Evolutionary conservation across 1,140 invertebrate species (phyloP).

Genomic region (Spodoptera frugiperda): DNA sequence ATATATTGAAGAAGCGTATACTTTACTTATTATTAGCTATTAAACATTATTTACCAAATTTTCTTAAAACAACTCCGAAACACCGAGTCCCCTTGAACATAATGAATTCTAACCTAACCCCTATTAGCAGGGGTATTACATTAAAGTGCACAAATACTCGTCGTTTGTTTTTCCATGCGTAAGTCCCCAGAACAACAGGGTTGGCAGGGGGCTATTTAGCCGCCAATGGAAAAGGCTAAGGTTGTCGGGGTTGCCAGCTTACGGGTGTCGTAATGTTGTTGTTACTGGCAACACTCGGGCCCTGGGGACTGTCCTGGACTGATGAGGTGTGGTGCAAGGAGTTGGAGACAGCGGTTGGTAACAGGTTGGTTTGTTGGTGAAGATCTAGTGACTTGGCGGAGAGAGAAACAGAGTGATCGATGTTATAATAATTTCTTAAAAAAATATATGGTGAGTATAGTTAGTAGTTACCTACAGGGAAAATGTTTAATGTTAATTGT

Average conservation of each 20-base stretch:
- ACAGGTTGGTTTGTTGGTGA: background rate
- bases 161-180: conserved; percentile 30
- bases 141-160: conserved; percentile 38
- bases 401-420: too few relatives aligned
- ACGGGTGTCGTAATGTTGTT: conserved; percentile 54
- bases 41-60: too few relatives aligned
- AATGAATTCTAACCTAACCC: background rate
- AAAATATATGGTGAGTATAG: too few relatives aligned
- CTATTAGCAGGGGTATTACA: conserved; percentile 23
- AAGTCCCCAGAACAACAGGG: conserved; percentile 40
- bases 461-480: too few relatives aligned
- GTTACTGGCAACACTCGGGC: conserved; percentile 68
- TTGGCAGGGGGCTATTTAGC: conserved; percentile 53
- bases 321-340: conserved; percentile 45
- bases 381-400: too few relatives aligned
- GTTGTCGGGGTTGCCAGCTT: background rate
- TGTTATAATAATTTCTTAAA: too few relatives aligned
- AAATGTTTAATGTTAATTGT: background rate
- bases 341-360: conserved; percentile 1
- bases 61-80: background rate
- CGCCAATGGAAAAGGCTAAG: conserved; percentile 21
- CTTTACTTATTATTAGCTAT: too few relatives aligned
- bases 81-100: background rate
- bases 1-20: too few relatives aligned
- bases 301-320: conserved; percentile 39